Conservation (phyloP, 2,888 invertebrate genomes). For the Dasypogon diadema region DNA sequence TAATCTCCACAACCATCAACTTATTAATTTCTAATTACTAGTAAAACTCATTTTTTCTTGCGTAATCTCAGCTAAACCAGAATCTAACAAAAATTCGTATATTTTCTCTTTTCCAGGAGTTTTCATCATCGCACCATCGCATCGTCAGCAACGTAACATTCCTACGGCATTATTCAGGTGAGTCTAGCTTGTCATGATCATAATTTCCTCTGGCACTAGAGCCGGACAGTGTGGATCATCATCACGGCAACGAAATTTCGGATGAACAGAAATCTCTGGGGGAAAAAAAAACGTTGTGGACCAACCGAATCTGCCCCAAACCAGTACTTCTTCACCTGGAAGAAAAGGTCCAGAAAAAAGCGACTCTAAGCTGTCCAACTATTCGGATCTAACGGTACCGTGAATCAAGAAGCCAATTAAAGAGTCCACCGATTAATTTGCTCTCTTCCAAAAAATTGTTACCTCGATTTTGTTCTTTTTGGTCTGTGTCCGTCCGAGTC, state of each 20-base stretch:
- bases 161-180: neutral
- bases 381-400: slow-evolving; percentile 46
- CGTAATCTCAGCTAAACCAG: neutral
- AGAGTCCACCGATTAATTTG: slow-evolving; percentile 54
- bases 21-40: slow-evolving; percentile 21
- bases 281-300: neutral
- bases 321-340: neutral
- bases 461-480: neutral
- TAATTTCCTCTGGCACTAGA: neutral
- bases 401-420: slow-evolving; percentile 53
- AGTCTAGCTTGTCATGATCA: neutral
- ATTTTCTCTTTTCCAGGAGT: neutral
- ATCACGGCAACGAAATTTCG: neutral
- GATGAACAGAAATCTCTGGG: neutral
- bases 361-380: slow-evolving; percentile 5
- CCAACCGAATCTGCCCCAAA: neutral
- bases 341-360: neutral
- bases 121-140: neutral
- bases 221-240: neutral
- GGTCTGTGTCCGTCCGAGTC: too few species aligned
- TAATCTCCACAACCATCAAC: neutral
- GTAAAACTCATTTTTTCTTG: neutral
- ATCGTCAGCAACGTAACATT: neutral
- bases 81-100: neutral
- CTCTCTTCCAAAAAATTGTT: slow-evolving; percentile 26